A percentile compares a stretch with the other conserved stretches of the same genome.
phyloP scores from a whole-genome alignment of 2,113 vertebrate species.

The Phaetusa simplex region DNA sequence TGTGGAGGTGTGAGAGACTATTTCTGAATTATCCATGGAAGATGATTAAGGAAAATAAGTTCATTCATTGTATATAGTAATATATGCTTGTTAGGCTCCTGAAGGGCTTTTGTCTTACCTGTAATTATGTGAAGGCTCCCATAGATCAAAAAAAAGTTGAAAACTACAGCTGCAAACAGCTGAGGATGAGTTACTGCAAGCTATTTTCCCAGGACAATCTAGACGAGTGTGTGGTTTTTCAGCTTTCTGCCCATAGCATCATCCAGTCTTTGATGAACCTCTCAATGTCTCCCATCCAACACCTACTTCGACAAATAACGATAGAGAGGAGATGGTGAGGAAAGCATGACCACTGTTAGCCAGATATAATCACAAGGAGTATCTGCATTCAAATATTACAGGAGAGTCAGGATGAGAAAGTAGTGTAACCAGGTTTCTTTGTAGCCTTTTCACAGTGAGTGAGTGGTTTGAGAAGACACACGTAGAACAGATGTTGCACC shows the following conservation, averaged over 20 bases:
- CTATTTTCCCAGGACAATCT: neutral
- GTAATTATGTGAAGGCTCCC: neutral
- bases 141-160: neutral
- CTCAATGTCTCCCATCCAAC: neutral
- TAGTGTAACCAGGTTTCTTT: neutral
- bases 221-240: neutral
- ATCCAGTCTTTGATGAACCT: neutral
- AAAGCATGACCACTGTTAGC: neutral
- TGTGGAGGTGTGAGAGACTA: neutral
- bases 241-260: neutral
- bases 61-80: neutral
- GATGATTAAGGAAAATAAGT: neutral
- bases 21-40: neutral
- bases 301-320: neutral
- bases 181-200: neutral
- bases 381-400: neutral
- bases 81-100: neutral
- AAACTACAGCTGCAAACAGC: neutral
- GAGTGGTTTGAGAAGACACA: neutral
- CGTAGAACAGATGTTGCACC: neutral
- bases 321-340: neutral
- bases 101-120: neutral
- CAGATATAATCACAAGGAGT: neutral
- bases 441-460: neutral
- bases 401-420: neutral